phyloP scores from a whole-genome alignment of 2,113 vertebrate species.

The Typhlomys cinereus region DNA sequence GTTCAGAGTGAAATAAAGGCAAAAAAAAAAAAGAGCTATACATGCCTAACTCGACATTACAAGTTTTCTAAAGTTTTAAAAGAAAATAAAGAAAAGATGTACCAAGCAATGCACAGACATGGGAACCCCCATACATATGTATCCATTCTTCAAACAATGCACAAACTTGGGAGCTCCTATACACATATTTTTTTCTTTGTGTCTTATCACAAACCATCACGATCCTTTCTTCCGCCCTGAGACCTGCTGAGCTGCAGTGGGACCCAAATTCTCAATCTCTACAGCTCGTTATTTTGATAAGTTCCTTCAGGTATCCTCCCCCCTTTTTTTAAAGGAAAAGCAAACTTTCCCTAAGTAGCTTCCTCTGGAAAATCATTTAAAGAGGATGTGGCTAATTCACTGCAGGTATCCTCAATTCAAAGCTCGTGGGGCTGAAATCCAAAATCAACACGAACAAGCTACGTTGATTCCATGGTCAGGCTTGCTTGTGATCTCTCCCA shows the following conservation, averaged over 20 bases:
- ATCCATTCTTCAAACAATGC: background rate
- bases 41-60: background rate
- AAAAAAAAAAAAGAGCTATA: background rate
- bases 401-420: background rate
- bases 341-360: background rate
- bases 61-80: background rate
- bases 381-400: background rate
- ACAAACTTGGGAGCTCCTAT: background rate
- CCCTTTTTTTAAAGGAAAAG: constrained; percentile 26
- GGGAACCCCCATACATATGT: rapidly evolving
- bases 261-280: background rate
- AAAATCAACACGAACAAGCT: background rate
- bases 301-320: background rate
- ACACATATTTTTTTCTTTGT: too few relatives aligned
- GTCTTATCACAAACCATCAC: background rate
- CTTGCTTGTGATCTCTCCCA: background rate
- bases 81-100: background rate
- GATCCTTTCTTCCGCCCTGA: background rate
- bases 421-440: background rate
- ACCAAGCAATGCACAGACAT: background rate
- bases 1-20: background rate
- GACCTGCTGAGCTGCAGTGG: background rate
- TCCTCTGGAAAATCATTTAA: constrained; percentile 22
- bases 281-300: background rate
- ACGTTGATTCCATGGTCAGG: background rate